Conservation (phyloP, 1,140 invertebrate species). For the Nixonia krombeini region DNA sequence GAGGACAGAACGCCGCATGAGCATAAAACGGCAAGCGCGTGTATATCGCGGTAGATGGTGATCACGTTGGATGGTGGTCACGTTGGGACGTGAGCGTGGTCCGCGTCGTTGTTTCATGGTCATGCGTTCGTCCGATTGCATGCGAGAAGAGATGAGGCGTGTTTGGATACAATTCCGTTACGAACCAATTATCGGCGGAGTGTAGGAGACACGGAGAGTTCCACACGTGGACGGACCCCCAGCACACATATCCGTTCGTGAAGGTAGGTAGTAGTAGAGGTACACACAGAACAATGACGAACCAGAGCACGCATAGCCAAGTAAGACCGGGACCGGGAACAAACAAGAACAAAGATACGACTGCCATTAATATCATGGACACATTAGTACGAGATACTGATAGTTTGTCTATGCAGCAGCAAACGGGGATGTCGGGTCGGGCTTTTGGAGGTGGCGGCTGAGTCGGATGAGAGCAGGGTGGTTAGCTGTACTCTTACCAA, state of each 20-base stretch:
- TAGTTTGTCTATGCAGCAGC: conserved; percentile 63
- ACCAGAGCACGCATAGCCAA: conserved; percentile 73
- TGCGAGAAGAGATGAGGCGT: no score
- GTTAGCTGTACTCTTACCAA: no score
- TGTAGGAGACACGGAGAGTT: conserved; percentile 67
- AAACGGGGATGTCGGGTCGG: conserved; percentile 37
- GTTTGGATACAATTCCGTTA: conserved; percentile 71
- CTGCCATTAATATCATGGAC: conserved; percentile 73
- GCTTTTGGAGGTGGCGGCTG: conserved; percentile 16
- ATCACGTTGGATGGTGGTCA: no score
- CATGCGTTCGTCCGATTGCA: no score
- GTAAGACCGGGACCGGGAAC: conserved; percentile 73
- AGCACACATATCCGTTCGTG: conserved; percentile 71
- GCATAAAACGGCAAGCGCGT: no score
- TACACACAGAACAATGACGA: conserved; percentile 73
- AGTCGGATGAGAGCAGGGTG: no score
- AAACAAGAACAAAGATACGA: conserved; percentile 74
- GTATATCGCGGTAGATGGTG: no score
- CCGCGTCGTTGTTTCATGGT: no score
- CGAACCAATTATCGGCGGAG: conserved; percentile 72
- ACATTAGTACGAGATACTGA: conserved; percentile 71
- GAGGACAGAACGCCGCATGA: no score
- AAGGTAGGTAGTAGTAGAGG: conserved; percentile 70
- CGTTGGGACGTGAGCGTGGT: no score
- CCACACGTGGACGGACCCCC: conserved; percentile 71